phyloP scores from a whole-genome alignment of 1,140 invertebrate species.

The Scaptomyza montana region DNA sequence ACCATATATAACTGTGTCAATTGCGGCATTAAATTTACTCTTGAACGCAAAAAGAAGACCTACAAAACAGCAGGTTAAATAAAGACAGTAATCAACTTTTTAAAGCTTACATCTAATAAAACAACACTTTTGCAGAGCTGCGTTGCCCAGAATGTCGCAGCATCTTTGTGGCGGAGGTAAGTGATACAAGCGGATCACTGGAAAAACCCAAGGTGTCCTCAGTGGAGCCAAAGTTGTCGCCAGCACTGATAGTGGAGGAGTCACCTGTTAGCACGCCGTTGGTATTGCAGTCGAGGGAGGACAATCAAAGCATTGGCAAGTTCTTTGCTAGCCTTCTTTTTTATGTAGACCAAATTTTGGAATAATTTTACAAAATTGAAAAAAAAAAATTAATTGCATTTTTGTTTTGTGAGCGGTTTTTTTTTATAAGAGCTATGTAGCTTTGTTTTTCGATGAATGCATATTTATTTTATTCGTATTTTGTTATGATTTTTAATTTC shows the following conservation, averaged over 20 bases:
- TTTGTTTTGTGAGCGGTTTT: conserved; percentile 6
- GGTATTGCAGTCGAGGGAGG: conserved; percentile 46
- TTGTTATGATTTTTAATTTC: conserved; percentile 39
- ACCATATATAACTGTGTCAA: conserved; percentile 87
- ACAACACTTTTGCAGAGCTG: conserved; percentile 50
- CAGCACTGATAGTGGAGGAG: conserved; percentile 70
- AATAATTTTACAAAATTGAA: conserved; percentile 14
- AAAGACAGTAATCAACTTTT: not conserved
- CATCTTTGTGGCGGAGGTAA: conserved; percentile 85
- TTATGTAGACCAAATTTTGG: conserved; percentile 29
- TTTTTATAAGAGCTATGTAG: conserved; percentile 11
- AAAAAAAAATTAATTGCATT: conserved; percentile 4
- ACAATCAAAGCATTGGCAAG: conserved; percentile 81
- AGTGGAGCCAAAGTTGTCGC: conserved; percentile 53
- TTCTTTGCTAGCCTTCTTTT: conserved; percentile 36
- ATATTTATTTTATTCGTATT: conserved; percentile 23
- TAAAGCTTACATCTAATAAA: not conserved
- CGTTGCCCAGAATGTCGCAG: conserved; percentile 87
- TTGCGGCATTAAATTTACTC: conserved; percentile 86
- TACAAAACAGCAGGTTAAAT: conserved; percentile 38
- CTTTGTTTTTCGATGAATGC: conserved; percentile 11
- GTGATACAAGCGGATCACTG: conserved; percentile 57
- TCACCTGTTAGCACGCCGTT: conserved; percentile 25
- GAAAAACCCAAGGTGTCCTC: conserved; percentile 48
- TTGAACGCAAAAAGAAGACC: conserved; percentile 81